These are phyloP conservation scores for Harpagoxenus sublaevis DNA, from an alignment of 2,888 invertebrate genomes.

Conservation along the genomic window DNA sequence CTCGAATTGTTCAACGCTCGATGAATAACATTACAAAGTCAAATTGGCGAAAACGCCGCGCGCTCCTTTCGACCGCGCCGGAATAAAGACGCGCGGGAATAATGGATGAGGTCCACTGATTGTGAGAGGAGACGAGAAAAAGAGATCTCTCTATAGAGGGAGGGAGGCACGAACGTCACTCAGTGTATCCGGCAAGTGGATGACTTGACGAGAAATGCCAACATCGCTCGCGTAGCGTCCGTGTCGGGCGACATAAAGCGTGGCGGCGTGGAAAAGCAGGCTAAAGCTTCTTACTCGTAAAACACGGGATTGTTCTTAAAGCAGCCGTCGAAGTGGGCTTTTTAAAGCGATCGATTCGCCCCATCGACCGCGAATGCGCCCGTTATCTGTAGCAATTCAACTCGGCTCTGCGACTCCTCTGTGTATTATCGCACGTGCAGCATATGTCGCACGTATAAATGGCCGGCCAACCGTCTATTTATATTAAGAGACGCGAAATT, in stretches of 20 bases:
- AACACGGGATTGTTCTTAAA: slow-evolving; percentile 67
- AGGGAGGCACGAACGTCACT: slow-evolving; percentile 13
- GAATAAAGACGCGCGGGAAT: slow-evolving; percentile 40
- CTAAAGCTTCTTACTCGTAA: slow-evolving; percentile 67
- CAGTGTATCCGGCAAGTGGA: slow-evolving; percentile 50
- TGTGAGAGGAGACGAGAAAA: slow-evolving; percentile 11
- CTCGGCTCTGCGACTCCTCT: not conserved
- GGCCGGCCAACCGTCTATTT: not conserved
- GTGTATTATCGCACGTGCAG: not conserved
- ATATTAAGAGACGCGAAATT: slow-evolving; percentile 14
- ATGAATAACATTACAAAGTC: slow-evolving; percentile 24
- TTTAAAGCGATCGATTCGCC: slow-evolving; percentile 50
- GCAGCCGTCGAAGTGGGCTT: slow-evolving; percentile 50
- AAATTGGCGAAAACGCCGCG: slow-evolving; percentile 12
- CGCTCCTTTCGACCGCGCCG: slow-evolving; percentile 8
- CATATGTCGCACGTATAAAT: not conserved
- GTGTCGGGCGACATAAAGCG: slow-evolving; percentile 58
- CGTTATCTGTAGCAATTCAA: not conserved
- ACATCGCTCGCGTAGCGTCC: slow-evolving; percentile 27
- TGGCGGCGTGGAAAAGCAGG: slow-evolving; percentile 49
- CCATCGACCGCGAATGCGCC: not conserved
- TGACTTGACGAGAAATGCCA: slow-evolving; percentile 49
- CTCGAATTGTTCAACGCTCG: not conserved
- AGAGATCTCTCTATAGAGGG: not conserved
- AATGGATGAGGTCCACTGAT: slow-evolving; percentile 22